phyloP scores from a whole-genome alignment of 2,888 invertebrate genomes.

The Apamea sordens region DNA sequence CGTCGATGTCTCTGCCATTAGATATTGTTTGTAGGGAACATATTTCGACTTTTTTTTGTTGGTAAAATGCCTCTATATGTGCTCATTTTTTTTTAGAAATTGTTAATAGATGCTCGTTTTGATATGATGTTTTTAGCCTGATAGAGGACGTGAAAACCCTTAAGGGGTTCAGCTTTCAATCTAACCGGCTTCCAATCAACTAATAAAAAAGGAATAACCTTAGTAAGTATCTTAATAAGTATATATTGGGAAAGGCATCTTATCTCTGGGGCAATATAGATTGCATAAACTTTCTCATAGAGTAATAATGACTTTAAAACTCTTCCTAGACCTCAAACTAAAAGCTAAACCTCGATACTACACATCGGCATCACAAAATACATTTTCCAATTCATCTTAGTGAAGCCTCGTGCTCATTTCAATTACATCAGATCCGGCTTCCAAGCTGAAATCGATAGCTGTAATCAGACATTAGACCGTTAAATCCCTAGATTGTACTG shows the following conservation, averaged over 20 bases:
- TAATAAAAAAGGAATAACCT: not conserved
- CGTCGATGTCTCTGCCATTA: too few species aligned
- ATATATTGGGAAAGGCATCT: not conserved
- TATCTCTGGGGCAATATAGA: not conserved
- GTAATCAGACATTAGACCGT: slow-evolving; percentile 59
- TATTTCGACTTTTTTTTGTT: too few species aligned
- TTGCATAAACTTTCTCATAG: not conserved
- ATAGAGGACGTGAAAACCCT: not conserved
- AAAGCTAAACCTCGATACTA: not conserved
- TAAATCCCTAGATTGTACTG: slow-evolving; percentile 55
- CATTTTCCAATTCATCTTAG: slow-evolving; percentile 44
- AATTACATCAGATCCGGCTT: slow-evolving; percentile 42
- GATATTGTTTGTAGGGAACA: too few species aligned
- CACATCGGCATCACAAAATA: not conserved
- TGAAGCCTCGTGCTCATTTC: slow-evolving; percentile 47
- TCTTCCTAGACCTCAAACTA: not conserved
- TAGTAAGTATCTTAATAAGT: not conserved
- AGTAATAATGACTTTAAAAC: not conserved
- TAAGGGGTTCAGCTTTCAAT: too few species aligned
- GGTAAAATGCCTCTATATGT: too few species aligned
- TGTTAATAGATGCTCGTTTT: too few species aligned
- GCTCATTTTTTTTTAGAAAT: too few species aligned
- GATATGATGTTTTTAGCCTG: not conserved
- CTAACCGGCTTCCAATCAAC: too few species aligned
- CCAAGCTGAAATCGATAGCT: slow-evolving; percentile 60